A percentile compares a stretch with the other conserved stretches of the same genome.
Evolutionary conservation across 1,140 invertebrate species (phyloP).

Genomic region (Galleria mellonella): DNA sequence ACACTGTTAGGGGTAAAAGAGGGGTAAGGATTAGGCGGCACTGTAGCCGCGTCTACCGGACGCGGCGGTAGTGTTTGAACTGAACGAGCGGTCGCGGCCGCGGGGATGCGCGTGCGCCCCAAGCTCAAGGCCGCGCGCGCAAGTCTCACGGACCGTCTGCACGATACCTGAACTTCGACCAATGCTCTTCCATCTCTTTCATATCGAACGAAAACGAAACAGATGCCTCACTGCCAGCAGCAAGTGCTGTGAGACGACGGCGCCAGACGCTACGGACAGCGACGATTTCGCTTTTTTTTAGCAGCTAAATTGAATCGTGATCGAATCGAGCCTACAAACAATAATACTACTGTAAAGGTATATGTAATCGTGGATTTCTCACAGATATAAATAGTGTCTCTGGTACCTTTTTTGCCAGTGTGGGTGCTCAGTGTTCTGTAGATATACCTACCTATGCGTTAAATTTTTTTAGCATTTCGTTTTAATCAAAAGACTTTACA

Average conservation of each 20-base stretch:
- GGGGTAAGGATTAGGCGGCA: slow-evolving; percentile 24
- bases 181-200: no score
- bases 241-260: background rate
- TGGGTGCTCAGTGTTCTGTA: no score
- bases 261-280: slow-evolving; percentile 16
- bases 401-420: no score
- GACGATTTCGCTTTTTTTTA: slow-evolving; percentile 34
- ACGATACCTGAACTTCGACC: background rate
- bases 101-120: slow-evolving; percentile 57
- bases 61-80: slow-evolving; percentile 64
- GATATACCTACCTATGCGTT: no score
- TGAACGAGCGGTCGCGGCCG: slow-evolving; percentile 43
- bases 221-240: no score
- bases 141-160: no score
- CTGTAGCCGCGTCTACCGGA: slow-evolving; percentile 58
- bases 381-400: no score
- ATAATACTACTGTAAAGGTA: no score
- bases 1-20: slow-evolving; percentile 24
- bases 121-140: slow-evolving; percentile 48
- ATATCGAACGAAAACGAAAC: no score
- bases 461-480: no score
- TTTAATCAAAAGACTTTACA: no score
- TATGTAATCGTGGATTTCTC: background rate
- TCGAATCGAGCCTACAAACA: slow-evolving; percentile 27
- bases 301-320: slow-evolving; percentile 40